A percentile compares a stretch with the other conserved stretches of the same genome.
Conservation (phyloP, 2,797 vertebrate genomes). For the Pyrocephalus nanus region DNA sequence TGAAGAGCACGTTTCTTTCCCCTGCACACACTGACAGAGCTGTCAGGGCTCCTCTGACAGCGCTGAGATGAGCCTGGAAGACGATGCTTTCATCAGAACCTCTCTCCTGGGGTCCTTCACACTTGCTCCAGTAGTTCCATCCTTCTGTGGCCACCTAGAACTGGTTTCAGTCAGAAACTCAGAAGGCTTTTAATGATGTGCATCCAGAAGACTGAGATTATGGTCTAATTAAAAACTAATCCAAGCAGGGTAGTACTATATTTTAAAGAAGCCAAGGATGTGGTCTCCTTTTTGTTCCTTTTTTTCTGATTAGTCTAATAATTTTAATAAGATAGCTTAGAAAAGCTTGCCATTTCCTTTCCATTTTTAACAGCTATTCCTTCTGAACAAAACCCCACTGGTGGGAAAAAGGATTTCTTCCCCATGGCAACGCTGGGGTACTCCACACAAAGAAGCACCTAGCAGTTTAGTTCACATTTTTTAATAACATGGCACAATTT, state of each 20-base stretch:
- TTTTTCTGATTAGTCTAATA: neutral
- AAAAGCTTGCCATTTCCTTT: neutral
- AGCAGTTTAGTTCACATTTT: conserved; percentile 94
- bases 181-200: neutral
- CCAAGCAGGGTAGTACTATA: accelerated
- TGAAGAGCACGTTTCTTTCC: neutral
- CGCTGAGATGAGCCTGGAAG: neutral
- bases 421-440: conserved; percentile 53
- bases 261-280: neutral
- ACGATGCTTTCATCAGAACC: neutral
- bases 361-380: neutral
- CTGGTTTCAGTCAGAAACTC: neutral
- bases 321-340: neutral
- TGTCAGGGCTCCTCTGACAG: neutral
- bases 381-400: conserved; percentile 6
- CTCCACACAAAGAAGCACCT: conserved; percentile 79
- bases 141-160: neutral
- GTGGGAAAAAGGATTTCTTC: neutral
- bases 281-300: neutral
- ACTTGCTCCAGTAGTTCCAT: neutral
- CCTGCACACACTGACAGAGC: neutral
- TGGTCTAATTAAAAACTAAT: neutral
- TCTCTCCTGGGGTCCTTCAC: neutral
- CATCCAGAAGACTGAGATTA: neutral
- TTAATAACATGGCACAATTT: conserved; percentile 99